phyloP scores from a whole-genome alignment of 2,888 invertebrate genomes.

The Agriopis leucophaearia region DNA sequence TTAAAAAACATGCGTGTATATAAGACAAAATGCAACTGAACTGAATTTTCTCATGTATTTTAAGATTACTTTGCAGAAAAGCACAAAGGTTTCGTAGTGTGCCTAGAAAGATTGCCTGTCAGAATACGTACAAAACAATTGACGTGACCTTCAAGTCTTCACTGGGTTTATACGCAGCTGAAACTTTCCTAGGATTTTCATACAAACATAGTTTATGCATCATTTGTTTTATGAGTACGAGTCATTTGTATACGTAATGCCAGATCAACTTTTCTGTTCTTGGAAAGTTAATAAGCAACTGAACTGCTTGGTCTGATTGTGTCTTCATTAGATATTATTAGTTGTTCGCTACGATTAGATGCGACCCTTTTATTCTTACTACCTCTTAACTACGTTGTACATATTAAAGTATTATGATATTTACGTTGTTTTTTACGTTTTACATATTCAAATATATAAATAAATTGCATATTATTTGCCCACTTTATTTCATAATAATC shows the following conservation, averaged over 20 bases:
- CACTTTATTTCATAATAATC: too few species aligned
- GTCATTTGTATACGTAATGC: constrained; percentile 17
- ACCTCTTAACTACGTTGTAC: too few species aligned
- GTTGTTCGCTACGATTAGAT: too few species aligned
- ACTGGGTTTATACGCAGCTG: constrained; percentile 18
- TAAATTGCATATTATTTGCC: too few species aligned
- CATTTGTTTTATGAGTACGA: constrained; percentile 13
- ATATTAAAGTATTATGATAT: too few species aligned
- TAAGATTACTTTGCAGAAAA: not conserved
- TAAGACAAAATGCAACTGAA: not conserved
- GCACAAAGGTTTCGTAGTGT: not conserved
- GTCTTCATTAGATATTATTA: not conserved
- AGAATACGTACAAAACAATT: constrained; percentile 8
- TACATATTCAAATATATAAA: too few species aligned
- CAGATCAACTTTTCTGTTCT: constrained; percentile 16
- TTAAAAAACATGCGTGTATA: not conserved
- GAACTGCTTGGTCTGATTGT: not conserved
- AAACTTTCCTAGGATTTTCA: constrained; percentile 18
- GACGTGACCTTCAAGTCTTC: constrained; percentile 17
- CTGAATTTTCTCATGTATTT: not conserved
- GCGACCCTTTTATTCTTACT: too few species aligned
- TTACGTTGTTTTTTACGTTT: too few species aligned
- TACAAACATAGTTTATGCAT: constrained; percentile 19
- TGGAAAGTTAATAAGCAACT: not conserved
- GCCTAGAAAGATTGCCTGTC: constrained; percentile 5